Percentiles rank a stretch among this genome's conserved stretches.
Conservation (phyloP, 2,797 vertebrate species). For the Spinus pinus region DNA sequence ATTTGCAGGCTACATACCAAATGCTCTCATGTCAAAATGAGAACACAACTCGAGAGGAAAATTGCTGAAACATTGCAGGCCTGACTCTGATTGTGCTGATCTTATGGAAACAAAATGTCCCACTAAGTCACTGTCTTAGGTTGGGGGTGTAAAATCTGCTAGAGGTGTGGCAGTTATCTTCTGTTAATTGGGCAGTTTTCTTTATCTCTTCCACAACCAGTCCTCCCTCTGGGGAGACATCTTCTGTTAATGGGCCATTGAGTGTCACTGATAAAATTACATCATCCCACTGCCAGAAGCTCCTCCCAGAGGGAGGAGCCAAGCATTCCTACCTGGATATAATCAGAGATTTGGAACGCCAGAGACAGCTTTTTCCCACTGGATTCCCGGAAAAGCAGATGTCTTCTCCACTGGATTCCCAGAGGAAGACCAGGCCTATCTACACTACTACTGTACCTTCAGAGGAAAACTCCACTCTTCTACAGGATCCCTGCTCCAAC, state of each 20-base stretch:
- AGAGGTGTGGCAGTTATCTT: not conserved
- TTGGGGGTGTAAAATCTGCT: not conserved
- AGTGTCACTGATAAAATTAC: not conserved
- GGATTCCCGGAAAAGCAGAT: not conserved
- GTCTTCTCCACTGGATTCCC: not conserved
- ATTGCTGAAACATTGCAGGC: not conserved
- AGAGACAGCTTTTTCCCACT: not conserved
- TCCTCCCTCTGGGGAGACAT: not conserved
- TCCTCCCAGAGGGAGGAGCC: not conserved
- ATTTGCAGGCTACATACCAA: not conserved
- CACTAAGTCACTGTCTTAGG: not conserved
- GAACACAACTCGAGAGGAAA: not conserved
- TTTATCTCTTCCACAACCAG: not conserved
- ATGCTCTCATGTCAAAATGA: not conserved
- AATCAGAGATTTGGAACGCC: not conserved
- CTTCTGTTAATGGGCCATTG: not conserved
- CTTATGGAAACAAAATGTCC: not conserved
- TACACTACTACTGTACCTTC: not conserved
- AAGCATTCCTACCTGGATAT: not conserved
- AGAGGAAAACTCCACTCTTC: not conserved
- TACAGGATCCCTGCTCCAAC: too few relatives aligned
- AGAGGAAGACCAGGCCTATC: not conserved
- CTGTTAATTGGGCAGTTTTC: not conserved
- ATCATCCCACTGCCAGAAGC: not conserved
- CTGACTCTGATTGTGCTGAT: not conserved